A percentile compares a stretch with the other conserved stretches of the same genome.
Evolutionary conservation across 2,113 vertebrate species (phyloP).

Genomic region (Dromiciops gliroides): DNA sequence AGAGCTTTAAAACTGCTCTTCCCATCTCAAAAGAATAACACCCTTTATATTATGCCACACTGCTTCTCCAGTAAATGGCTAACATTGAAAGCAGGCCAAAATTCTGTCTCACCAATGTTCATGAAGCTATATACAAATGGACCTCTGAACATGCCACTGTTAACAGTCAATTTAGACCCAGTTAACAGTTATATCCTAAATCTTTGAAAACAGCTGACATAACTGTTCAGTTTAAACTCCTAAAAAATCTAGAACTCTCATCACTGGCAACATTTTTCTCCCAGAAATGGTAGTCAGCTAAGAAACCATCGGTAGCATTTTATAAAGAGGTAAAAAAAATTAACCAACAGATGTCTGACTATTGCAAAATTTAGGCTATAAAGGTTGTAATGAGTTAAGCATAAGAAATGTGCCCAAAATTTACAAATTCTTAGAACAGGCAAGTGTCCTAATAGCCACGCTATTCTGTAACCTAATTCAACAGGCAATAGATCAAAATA

Average conservation of each 20-base stretch:
- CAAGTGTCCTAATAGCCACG: no score
- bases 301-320: background rate
- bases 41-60: background rate
- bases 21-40: background rate
- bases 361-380: background rate
- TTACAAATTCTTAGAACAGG: no score
- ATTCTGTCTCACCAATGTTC: background rate
- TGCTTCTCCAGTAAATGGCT: background rate
- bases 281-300: background rate
- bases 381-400: background rate
- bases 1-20: background rate
- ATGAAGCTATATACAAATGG: background rate
- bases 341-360: background rate
- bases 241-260: background rate
- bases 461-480: background rate
- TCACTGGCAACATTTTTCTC: background rate
- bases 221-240: no score
- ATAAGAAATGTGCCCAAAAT: background rate
- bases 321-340: background rate
- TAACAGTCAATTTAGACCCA: background rate
- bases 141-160: background rate
- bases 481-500: background rate
- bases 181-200: background rate
- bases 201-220: background rate
- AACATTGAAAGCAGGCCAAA: background rate